Percentiles rank a stretch among this genome's conserved stretches.
These are phyloP conservation scores for Alviniconcha strummeri DNA, from an alignment of 2,888 invertebrate species.

Conservation along the genomic window DNA sequence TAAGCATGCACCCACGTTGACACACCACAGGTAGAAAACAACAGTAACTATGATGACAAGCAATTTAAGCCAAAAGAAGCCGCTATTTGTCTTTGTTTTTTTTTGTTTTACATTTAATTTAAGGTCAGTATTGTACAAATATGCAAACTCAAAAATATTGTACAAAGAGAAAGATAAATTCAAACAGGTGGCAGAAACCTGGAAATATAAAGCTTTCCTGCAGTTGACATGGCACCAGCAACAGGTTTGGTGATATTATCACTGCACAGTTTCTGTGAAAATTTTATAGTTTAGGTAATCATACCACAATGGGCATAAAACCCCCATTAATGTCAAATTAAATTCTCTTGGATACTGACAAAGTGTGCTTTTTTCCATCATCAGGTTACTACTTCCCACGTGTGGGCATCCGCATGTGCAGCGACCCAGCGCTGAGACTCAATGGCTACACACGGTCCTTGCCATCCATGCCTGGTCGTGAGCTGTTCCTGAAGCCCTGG, in stretches of 20 bases:
- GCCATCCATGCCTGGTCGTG: conserved; percentile 57
- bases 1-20: too few species aligned
- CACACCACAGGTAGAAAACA: too few species aligned
- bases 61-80: too few species aligned
- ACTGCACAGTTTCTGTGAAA: too few species aligned
- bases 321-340: too few species aligned
- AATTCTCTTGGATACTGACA: neutral
- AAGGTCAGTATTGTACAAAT: neutral
- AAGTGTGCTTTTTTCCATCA: neutral
- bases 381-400: conserved; percentile 57
- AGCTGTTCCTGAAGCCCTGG: conserved; percentile 58
- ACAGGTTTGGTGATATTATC: too few species aligned
- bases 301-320: too few species aligned
- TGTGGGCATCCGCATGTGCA: conserved; percentile 52
- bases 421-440: conserved; percentile 52
- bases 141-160: neutral
- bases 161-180: neutral
- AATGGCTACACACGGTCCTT: conserved; percentile 60
- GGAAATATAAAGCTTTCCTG: neutral
- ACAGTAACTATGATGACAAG: too few species aligned
- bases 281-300: too few species aligned
- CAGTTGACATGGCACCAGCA: too few species aligned
- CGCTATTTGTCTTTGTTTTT: neutral
- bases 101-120: neutral
- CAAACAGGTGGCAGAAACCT: neutral